Percentiles rank a stretch among this genome's conserved stretches.
phyloP scores from a whole-genome alignment of 2,797 vertebrate species.

The Etheostoma nigrum region DNA sequence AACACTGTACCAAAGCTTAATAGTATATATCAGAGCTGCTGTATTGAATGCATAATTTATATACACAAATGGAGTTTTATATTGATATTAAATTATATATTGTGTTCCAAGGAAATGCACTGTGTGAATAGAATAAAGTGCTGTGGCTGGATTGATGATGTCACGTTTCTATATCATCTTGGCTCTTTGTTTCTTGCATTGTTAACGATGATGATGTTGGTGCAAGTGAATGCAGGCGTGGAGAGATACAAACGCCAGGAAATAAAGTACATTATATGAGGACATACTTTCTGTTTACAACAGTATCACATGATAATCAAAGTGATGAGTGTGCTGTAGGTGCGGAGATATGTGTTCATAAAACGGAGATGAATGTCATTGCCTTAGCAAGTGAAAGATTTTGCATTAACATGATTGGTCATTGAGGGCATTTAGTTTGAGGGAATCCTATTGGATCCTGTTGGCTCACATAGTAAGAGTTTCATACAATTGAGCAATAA shows the following conservation, averaged over 20 bases:
- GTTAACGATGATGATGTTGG: constrained; percentile 9
- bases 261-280: constrained; percentile 17
- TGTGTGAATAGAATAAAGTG: constrained; percentile 94
- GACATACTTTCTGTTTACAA: not conserved
- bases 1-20: constrained; percentile 94
- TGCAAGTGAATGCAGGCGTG: constrained; percentile 9
- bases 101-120: constrained; percentile 91
- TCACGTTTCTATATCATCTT: constrained; percentile 88
- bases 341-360: not conserved
- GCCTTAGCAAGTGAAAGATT: not conserved
- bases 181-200: constrained; percentile 48
- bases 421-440: not conserved
- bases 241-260: constrained; percentile 1
- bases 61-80: constrained; percentile 92
- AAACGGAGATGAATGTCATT: constrained; percentile 1
- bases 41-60: constrained; percentile 96
- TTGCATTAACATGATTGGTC: constrained; percentile 3
- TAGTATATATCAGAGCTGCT: constrained; percentile 84
- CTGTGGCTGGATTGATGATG: constrained; percentile 89
- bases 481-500: not conserved
- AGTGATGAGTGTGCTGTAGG: constrained; percentile 3
- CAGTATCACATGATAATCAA: not conserved
- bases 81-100: constrained; percentile 91
- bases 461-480: not conserved
- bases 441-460: not conserved